phyloP scores from a whole-genome alignment of 37 sponge, comb jelly and placozoan species.

The Eunapius fragilis region DNA sequence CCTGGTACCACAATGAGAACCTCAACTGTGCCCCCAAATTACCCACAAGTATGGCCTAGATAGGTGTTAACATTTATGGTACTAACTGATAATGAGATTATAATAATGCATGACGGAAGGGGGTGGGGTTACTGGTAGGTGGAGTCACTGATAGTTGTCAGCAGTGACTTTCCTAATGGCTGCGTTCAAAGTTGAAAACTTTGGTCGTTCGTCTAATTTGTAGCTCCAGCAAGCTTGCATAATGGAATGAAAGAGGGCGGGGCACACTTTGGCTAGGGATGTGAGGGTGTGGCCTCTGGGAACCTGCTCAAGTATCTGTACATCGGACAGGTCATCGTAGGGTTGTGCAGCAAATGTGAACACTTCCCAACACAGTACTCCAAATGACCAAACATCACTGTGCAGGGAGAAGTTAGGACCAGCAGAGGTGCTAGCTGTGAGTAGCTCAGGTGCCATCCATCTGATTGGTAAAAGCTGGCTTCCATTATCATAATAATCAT shows the following conservation, averaged over 20 bases:
- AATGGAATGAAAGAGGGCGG: constrained; percentile 40
- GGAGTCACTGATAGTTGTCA: background rate
- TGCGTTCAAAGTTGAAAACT: constrained; percentile 50
- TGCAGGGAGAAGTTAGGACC: constrained; percentile 80
- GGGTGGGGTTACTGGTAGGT: background rate
- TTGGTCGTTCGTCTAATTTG: constrained; percentile 62
- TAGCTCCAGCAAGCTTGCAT: constrained; percentile 80
- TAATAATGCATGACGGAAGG: background rate
- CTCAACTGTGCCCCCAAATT: background rate
- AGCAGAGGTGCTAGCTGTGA: constrained; percentile 18
- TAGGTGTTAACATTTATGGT: background rate
- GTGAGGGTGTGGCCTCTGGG: constrained; percentile 58
- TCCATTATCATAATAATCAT: constrained; percentile 87
- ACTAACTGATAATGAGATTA: background rate
- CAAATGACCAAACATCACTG: constrained; percentile 91
- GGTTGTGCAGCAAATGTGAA: constrained; percentile 70
- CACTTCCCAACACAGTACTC: constrained; percentile 93
- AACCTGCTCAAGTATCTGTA: constrained; percentile 68
- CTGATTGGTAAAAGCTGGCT: constrained; percentile 83
- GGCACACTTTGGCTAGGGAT: constrained; percentile 61
- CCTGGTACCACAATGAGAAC: background rate
- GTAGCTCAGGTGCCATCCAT: constrained; percentile 93
- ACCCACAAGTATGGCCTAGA: background rate
- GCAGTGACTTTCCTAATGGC: constrained; percentile 17
- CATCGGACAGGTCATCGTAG: constrained; percentile 63